Evolutionary conservation across 1,140 invertebrate species (phyloP).

Genomic region (Hyposmocoma kahamanoa): DNA sequence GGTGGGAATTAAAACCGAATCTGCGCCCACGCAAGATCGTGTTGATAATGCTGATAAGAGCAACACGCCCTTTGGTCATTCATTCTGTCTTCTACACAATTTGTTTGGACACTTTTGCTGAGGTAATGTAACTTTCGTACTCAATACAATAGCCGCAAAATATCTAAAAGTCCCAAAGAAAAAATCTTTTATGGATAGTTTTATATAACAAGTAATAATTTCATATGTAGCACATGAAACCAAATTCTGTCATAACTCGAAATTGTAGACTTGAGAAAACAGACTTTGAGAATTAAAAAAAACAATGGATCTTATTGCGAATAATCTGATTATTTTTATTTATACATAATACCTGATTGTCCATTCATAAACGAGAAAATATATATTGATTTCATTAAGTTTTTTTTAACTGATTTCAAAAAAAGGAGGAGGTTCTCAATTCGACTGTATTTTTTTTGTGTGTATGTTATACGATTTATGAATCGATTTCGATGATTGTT

Average conservation of each 20-base stretch:
- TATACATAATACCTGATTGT: too few species aligned
- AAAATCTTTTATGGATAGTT: neutral
- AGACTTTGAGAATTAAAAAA: neutral
- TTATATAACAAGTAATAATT: neutral
- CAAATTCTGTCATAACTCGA: neutral
- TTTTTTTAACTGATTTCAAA: too few species aligned
- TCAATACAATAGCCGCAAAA: neutral
- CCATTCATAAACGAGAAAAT: too few species aligned
- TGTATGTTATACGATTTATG: too few species aligned
- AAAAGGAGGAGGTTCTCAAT: too few species aligned
- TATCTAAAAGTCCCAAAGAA: neutral
- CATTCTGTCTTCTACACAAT: slow-evolving; percentile 38
- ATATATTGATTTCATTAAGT: too few species aligned
- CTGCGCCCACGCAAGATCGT: slow-evolving; percentile 28
- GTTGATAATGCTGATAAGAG: slow-evolving; percentile 38
- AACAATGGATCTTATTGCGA: neutral
- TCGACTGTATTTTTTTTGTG: too few species aligned
- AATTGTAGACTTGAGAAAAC: neutral
- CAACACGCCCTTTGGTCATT: slow-evolving; percentile 26
- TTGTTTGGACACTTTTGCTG: slow-evolving; percentile 40
- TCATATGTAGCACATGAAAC: neutral
- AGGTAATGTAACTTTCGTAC: slow-evolving; percentile 19
- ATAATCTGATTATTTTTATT: too few species aligned
- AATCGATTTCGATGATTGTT: too few species aligned
- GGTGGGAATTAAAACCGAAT: slow-evolving; percentile 33